These are phyloP conservation scores for Scortum barcoo DNA, from an alignment of 2,113 vertebrate genomes.

Conservation along the genomic window DNA sequence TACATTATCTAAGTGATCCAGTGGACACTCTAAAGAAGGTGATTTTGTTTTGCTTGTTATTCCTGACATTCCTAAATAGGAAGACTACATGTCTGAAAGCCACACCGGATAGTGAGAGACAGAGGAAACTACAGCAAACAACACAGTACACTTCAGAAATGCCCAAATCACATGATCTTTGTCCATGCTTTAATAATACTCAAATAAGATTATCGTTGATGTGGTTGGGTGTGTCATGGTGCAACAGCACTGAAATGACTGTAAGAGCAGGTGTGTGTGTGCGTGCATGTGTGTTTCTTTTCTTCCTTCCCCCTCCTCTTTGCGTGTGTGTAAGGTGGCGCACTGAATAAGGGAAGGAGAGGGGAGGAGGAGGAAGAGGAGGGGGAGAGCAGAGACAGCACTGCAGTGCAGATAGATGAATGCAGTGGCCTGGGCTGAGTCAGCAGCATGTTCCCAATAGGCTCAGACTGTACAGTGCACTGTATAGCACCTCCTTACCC, in stretches of 20 bases:
- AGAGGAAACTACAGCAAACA: slow-evolving; percentile 10
- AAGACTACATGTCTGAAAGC: slow-evolving; percentile 1
- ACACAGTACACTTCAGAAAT: not conserved
- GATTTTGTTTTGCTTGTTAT: slow-evolving; percentile 4
- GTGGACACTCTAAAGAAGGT: not conserved
- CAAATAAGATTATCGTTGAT: not conserved
- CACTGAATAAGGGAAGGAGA: slow-evolving; percentile 58
- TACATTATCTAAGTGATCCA: not conserved
- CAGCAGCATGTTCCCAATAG: slow-evolving; percentile 81
- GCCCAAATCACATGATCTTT: not conserved
- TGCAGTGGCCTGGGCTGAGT: slow-evolving; percentile 84
- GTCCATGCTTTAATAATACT: not conserved
- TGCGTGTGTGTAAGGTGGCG: slow-evolving; percentile 48
- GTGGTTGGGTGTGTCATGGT: slow-evolving; percentile 59
- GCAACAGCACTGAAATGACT: slow-evolving; percentile 54
- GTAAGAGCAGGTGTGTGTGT: slow-evolving; percentile 32
- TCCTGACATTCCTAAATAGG: not conserved
- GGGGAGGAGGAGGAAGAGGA: slow-evolving; percentile 39
- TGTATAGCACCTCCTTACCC: slow-evolving; percentile 68
- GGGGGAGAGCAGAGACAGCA: slow-evolving; percentile 72
- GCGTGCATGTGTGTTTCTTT: slow-evolving; percentile 27
- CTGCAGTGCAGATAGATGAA: slow-evolving; percentile 85
- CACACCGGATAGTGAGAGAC: slow-evolving; percentile 7
- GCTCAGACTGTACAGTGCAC: slow-evolving; percentile 75
- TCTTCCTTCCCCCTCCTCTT: not conserved